Evolutionary conservation across 2,113 vertebrate species (phyloP).

Genomic region (Pygathrix nemaeus): DNA sequence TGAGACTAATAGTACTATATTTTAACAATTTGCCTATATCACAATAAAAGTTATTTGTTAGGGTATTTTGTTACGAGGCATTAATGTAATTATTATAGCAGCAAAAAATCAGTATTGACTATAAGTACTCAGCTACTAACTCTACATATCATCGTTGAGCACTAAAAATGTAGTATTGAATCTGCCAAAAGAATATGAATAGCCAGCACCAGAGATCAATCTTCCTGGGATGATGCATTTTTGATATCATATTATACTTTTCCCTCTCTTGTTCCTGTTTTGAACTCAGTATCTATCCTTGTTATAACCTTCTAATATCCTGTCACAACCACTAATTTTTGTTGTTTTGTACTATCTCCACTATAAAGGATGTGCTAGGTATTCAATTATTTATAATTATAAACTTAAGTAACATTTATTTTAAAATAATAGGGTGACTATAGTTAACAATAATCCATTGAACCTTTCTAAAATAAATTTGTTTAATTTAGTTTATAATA

Average conservation of each 20-base stretch:
- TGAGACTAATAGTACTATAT: background rate
- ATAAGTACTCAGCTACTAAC: background rate
- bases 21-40: background rate
- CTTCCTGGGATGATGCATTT: background rate
- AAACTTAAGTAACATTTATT: background rate
- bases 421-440: background rate
- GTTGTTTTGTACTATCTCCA: background rate
- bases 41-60: background rate
- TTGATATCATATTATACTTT: background rate
- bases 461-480: background rate
- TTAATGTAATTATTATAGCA: background rate
- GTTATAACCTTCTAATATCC: background rate
- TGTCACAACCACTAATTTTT: background rate
- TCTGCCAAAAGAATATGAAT: background rate
- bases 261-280: background rate
- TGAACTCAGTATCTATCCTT: background rate
- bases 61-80: background rate
- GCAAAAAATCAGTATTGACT: background rate
- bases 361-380: background rate
- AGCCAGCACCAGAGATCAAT: background rate
- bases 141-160: background rate
- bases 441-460: background rate
- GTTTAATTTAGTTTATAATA: too few species aligned
- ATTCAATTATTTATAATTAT: background rate
- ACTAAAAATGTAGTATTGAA: background rate